phyloP scores from a whole-genome alignment of 2,888 invertebrate genomes.

The Tanaodytes sp. region DNA sequence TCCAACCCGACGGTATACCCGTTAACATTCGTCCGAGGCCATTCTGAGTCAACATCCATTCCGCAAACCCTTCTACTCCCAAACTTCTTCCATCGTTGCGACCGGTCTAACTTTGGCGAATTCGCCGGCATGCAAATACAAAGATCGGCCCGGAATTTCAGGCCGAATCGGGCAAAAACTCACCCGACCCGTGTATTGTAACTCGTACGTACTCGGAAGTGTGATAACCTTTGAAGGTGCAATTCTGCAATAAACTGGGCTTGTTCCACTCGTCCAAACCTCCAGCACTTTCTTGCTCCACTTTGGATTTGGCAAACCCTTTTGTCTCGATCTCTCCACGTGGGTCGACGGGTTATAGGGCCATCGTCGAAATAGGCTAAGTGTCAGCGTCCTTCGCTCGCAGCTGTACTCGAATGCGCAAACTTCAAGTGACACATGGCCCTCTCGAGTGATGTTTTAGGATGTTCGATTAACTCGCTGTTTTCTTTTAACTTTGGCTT shows the following conservation, averaged over 20 bases:
- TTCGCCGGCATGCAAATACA: constrained; percentile 26
- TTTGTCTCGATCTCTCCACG: constrained; percentile 42
- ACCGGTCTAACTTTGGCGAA: constrained; percentile 23
- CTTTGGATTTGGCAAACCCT: constrained; percentile 25
- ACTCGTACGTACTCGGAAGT: constrained; percentile 40
- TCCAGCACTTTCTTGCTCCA: constrained; percentile 9
- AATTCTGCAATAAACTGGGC: constrained; percentile 55
- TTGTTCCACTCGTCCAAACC: too few species aligned
- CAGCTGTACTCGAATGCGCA: constrained; percentile 27
- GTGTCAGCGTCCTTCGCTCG: constrained; percentile 51
- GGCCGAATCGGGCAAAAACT: too few species aligned
- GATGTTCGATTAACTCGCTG: constrained; percentile 41
- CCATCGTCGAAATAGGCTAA: constrained; percentile 63
- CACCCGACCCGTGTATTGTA: too few species aligned
- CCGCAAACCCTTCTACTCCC: too few species aligned
- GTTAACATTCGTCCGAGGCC: neutral
- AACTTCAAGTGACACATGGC: constrained; percentile 29
- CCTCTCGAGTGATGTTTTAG: constrained; percentile 35
- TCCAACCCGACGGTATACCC: too few species aligned
- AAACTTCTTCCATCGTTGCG: too few species aligned
- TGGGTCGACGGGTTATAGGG: constrained; percentile 55
- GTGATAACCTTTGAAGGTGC: constrained; percentile 50
- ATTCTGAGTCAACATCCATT: constrained; percentile 7
- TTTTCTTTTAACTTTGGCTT: constrained; percentile 42
- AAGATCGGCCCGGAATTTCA: too few species aligned